phyloP scores from a whole-genome alignment of 2,113 vertebrate genomes.

The Meles meles region DNA sequence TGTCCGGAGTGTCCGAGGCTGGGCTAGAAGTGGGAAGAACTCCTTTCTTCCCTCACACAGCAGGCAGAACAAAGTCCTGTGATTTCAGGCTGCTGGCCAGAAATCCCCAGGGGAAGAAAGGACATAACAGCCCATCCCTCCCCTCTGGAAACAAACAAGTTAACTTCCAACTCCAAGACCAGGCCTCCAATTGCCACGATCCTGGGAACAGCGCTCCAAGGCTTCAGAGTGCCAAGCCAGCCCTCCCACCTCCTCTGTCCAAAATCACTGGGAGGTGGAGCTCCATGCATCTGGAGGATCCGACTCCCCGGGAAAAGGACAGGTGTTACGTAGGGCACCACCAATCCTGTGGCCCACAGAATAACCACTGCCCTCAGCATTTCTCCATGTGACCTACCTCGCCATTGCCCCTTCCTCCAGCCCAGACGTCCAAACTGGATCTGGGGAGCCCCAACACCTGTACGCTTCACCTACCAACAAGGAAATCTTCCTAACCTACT shows the following conservation, averaged over 20 bases:
- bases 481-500: neutral
- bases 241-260: neutral
- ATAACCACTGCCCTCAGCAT: neutral
- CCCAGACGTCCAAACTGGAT: neutral
- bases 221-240: neutral
- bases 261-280: neutral
- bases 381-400: neutral
- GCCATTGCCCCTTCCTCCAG: neutral
- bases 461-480: neutral
- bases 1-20: neutral
- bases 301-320: neutral
- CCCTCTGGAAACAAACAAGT: constrained; percentile 29
- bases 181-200: neutral
- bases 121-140: neutral
- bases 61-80: constrained; percentile 16
- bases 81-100: constrained; percentile 40
- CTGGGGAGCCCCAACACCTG: neutral
- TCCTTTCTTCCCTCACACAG: neutral
- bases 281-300: neutral
- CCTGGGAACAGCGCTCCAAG: neutral
- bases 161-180: neutral
- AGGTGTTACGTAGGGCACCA: neutral
- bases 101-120: neutral
- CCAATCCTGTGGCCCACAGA: neutral
- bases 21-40: neutral